A percentile compares a stretch with the other conserved stretches of the same genome.
Evolutionary conservation across 2,113 vertebrate species (phyloP).

Genomic region (Pungitius pungitius): DNA sequence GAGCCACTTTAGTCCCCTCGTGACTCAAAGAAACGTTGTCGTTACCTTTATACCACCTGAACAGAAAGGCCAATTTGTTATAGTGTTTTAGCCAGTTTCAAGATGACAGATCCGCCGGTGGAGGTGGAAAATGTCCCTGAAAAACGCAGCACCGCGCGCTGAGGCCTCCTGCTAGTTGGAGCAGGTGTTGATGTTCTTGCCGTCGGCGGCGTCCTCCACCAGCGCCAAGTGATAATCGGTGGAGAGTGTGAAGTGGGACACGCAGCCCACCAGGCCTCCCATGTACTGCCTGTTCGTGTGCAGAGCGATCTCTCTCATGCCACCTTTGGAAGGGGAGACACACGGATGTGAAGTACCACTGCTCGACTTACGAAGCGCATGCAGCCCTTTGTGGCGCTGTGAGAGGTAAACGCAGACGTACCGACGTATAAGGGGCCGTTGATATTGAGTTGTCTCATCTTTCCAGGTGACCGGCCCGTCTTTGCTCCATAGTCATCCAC

Average conservation of each 20-base stretch:
- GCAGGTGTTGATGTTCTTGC: constrained; percentile 96
- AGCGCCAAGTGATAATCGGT: constrained; percentile 93
- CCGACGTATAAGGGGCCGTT: constrained; percentile 92
- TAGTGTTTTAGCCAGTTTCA: constrained; percentile 28
- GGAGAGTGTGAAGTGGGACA: constrained; percentile 95
- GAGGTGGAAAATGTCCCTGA: constrained; percentile 75
- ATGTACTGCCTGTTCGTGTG: constrained; percentile 92
- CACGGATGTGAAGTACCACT: neutral
- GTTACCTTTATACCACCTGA: constrained; percentile 18
- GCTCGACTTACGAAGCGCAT: neutral
- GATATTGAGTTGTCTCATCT: constrained; percentile 96
- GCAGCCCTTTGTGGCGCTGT: neutral
- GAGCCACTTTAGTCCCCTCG: neutral
- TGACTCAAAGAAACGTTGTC: constrained; percentile 8
- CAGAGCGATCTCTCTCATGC: constrained; percentile 94
- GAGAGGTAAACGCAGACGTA: constrained; percentile 71
- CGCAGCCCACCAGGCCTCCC: constrained; percentile 91
- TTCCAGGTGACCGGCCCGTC: constrained; percentile 89
- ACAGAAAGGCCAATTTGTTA: neutral
- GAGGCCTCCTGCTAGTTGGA: constrained; percentile 78
- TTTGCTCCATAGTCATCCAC: constrained; percentile 94
- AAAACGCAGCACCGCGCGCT: neutral
- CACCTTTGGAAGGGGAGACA: constrained; percentile 80
- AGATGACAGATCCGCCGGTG: constrained; percentile 23
- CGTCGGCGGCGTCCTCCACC: constrained; percentile 90